These are phyloP conservation scores for Malacoraja senta DNA, from an alignment of 2,797 vertebrate species.

Conservation along the genomic window DNA sequence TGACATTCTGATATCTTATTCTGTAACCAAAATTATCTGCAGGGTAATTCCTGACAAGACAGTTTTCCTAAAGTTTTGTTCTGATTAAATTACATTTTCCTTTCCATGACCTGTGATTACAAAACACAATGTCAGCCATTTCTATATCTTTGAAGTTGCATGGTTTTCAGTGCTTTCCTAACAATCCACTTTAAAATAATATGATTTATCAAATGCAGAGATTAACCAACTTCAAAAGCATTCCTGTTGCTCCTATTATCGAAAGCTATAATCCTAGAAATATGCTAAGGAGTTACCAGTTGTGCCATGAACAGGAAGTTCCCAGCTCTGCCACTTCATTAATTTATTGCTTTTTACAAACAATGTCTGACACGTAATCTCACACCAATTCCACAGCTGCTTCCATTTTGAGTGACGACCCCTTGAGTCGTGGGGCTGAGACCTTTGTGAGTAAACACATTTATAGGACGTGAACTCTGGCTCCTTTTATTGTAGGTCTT, in stretches of 20 bases:
- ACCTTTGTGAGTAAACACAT: constrained; percentile 63
- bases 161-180: constrained; percentile 45
- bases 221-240: constrained; percentile 62
- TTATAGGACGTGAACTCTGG: constrained; percentile 55
- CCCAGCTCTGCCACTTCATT: constrained; percentile 71
- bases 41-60: not conserved
- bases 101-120: constrained; percentile 15
- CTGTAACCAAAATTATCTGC: not conserved
- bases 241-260: constrained; percentile 50
- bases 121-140: not conserved
- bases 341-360: constrained; percentile 72
- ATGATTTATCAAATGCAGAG: constrained; percentile 56
- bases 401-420: constrained; percentile 63
- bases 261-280: constrained; percentile 66
- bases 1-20: not conserved
- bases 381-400: constrained; percentile 58
- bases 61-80: not conserved
- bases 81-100: constrained; percentile 16
- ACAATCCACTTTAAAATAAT: constrained; percentile 59
- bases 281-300: constrained; percentile 62
- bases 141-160: not conserved
- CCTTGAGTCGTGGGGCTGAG: constrained; percentile 57
- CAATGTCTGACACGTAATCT: constrained; percentile 52
- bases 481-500: not conserved
- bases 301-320: constrained; percentile 57